Percentiles rank a stretch among this genome's conserved stretches.
Conservation (phyloP, 2,113 vertebrate genomes). For the Grallaria varia region DNA sequence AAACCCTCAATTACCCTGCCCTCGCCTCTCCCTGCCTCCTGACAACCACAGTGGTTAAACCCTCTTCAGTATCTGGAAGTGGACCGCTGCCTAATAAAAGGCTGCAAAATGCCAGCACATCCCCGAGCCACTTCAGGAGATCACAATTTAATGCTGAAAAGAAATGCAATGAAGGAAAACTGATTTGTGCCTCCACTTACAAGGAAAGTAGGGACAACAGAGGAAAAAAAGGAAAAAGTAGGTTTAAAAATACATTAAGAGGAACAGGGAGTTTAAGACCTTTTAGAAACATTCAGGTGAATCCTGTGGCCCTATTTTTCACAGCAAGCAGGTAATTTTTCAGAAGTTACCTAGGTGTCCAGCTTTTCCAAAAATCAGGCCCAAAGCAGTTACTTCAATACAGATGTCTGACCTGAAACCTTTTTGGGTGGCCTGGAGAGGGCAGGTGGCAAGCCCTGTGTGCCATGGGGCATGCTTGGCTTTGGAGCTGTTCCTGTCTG, state of each 20-base stretch:
- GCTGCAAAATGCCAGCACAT: conserved; percentile 39
- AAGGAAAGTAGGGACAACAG: not conserved
- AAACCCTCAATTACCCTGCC: conserved; percentile 51
- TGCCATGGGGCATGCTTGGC: rapidly evolving
- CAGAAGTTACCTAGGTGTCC: not conserved
- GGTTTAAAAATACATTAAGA: not conserved
- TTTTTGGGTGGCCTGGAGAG: not conserved
- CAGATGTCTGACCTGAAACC: not conserved
- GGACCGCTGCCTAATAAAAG: conserved; percentile 11
- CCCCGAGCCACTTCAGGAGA: conserved; percentile 6
- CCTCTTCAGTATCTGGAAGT: not conserved
- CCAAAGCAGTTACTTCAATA: not conserved
- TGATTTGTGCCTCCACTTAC: not conserved
- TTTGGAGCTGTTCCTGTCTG: not conserved
- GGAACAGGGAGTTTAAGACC: not conserved
- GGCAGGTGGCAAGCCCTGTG: not conserved
- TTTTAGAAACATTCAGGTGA: not conserved
- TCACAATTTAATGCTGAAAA: not conserved
- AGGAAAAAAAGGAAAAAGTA: not conserved
- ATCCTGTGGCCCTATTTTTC: not conserved
- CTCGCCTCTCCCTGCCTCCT: not conserved
- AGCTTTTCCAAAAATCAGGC: not conserved
- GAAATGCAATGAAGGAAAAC: not conserved
- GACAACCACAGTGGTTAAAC: not conserved
- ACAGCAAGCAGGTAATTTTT: not conserved